phyloP scores from a whole-genome alignment of 2,113 vertebrate species.

The Phyllostomus hastatus region DNA sequence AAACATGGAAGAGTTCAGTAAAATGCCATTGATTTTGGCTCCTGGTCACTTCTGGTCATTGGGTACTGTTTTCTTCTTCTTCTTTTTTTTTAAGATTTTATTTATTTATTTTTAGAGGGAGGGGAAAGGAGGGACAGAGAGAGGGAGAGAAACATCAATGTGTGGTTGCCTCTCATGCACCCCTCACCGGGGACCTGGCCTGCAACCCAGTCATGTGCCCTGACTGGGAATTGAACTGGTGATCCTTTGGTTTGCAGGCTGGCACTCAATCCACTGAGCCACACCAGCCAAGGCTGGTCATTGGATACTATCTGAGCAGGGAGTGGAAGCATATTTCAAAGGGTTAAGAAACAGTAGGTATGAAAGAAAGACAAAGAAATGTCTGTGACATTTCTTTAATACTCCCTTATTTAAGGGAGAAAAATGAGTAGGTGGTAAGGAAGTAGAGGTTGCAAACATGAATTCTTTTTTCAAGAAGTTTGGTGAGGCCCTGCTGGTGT shows the following conservation, averaged over 20 bases:
- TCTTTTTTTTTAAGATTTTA: no score
- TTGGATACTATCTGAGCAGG: not conserved
- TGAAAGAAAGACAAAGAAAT: not conserved
- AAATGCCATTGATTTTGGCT: conserved; percentile 32
- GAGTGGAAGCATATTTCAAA: not conserved
- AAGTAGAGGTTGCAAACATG: not conserved
- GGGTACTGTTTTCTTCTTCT: not conserved
- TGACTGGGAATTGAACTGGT: no score
- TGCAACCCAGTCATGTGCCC: no score
- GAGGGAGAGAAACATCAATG: no score
- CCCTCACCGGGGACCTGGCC: no score
- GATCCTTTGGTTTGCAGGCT: no score
- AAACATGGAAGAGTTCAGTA: not conserved
- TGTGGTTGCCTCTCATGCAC: no score
- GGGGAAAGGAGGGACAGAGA: no score
- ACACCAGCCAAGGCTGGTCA: not conserved
- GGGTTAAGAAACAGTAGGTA: not conserved
- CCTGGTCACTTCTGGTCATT: not conserved
- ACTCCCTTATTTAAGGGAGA: not conserved
- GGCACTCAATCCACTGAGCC: no score
- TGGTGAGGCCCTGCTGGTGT: not conserved
- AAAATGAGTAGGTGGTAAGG: not conserved
- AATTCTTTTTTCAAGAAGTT: not conserved
- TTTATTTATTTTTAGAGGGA: no score
- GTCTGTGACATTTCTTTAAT: not conserved